These are phyloP conservation scores for Rhizoglyphus robini DNA, from an alignment of 1,140 invertebrate species.

Conservation along the genomic window DNA sequence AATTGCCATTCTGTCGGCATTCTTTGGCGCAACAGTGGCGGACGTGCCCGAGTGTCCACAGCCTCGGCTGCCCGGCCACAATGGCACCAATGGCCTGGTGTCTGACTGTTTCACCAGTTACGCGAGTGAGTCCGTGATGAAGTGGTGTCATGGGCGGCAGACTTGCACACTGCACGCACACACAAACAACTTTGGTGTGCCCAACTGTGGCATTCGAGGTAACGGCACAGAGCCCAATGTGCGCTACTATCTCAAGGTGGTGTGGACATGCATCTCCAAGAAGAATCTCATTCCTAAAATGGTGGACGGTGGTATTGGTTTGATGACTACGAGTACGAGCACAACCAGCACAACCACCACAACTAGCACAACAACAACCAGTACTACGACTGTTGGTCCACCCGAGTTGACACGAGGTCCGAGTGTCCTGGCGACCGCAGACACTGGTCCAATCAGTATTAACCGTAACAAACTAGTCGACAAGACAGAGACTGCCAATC, in stretches of 20 bases:
- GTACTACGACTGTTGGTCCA: neutral
- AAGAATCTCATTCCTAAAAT: constrained; percentile 21
- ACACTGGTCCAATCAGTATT: neutral
- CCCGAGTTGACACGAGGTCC: neutral
- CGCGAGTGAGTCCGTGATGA: constrained; percentile 26
- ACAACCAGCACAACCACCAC: constrained; percentile 6
- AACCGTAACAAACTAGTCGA: too few relatives aligned
- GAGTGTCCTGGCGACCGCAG: neutral
- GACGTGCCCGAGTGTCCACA: constrained; percentile 74
- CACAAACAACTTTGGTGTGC: constrained; percentile 24
- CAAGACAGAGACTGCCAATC: too few relatives aligned
- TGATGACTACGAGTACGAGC: constrained; percentile 7
- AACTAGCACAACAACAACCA: neutral
- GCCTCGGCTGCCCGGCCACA: constrained; percentile 47
- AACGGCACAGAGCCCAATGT: neutral
- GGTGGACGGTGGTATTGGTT: constrained; percentile 18
- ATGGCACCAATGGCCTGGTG: too few relatives aligned
- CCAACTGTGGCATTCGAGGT: constrained; percentile 18
- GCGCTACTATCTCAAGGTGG: constrained; percentile 26
- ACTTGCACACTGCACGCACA: constrained; percentile 25
- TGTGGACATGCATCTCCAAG: constrained; percentile 25
- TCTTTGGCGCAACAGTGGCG: constrained; percentile 71
- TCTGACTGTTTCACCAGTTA: constrained; percentile 23
- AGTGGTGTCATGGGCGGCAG: constrained; percentile 23
- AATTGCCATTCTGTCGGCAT: constrained; percentile 76